A percentile compares a stretch with the other conserved stretches of the same genome.
These are phyloP conservation scores for Uropetala carovei DNA, from an alignment of 2,888 invertebrate genomes.

Conservation along the genomic window DNA sequence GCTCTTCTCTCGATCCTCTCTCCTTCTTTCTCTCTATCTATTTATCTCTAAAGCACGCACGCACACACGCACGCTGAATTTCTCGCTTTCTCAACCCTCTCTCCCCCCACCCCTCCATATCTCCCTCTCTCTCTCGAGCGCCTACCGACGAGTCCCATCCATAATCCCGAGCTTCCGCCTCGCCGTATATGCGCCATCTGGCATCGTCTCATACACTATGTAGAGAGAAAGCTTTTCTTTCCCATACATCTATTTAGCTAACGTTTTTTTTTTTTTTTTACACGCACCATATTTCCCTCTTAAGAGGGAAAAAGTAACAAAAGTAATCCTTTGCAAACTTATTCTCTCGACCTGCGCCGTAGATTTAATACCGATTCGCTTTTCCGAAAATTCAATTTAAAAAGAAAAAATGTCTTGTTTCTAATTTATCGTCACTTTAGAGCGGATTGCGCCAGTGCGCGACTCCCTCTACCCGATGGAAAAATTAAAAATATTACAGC, in stretches of 20 bases:
- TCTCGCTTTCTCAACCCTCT: neutral
- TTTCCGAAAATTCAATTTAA: neutral
- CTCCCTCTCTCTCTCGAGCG: neutral
- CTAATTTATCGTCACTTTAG: too few relatives aligned
- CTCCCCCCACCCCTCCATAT: conserved; percentile 2
- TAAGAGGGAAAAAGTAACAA: neutral
- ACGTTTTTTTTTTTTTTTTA: conserved; percentile 12
- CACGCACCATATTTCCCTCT: neutral
- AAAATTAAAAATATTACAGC: too few relatives aligned
- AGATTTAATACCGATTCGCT: neutral
- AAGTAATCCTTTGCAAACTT: neutral
- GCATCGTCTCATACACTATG: conserved; percentile 1
- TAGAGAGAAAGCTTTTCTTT: conserved; percentile 5
- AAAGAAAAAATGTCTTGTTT: too few relatives aligned
- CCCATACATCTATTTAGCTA: conserved; percentile 18
- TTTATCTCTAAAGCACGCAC: neutral
- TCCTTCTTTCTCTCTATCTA: neutral
- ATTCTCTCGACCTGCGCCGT: neutral
- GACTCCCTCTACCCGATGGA: too few relatives aligned
- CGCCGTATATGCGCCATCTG: conserved; percentile 30
- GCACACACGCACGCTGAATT: neutral
- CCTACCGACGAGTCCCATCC: conserved; percentile 41
- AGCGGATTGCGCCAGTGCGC: too few relatives aligned
- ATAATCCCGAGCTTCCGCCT: conserved; percentile 54
- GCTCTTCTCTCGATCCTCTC: neutral